Conservation (phyloP, 2,113 vertebrate genomes). For the Cavia porcellus region DNA sequence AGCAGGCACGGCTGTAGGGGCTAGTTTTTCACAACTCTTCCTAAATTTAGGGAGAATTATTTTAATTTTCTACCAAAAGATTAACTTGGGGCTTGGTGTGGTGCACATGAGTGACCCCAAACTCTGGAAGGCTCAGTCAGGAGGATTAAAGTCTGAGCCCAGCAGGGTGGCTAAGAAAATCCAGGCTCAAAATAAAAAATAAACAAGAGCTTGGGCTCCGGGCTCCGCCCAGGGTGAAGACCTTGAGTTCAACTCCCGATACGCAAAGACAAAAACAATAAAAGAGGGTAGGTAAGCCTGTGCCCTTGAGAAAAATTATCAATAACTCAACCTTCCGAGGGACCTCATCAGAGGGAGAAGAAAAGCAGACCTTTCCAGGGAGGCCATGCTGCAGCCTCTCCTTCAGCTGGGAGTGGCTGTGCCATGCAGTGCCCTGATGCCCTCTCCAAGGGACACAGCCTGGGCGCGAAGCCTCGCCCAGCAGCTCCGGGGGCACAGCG, state of each 20-base stretch:
- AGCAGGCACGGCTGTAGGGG: neutral
- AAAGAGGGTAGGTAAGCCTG: neutral
- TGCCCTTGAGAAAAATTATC: neutral
- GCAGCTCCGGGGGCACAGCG: fast-evolving
- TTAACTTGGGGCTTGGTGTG: neutral
- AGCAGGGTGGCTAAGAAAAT: neutral
- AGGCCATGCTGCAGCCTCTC: neutral
- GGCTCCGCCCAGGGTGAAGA: neutral
- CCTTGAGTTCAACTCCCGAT: neutral
- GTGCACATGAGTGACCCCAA: neutral
- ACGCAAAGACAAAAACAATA: neutral
- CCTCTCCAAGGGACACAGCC: neutral
- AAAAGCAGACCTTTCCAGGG: neutral
- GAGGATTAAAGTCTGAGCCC: neutral
- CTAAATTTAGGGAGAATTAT: neutral
- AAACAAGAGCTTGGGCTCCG: neutral
- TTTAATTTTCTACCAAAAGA: conserved; percentile 34
- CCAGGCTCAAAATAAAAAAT: neutral
- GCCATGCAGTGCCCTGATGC: too few species aligned
- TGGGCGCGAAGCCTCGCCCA: neutral
- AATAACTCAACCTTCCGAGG: neutral
- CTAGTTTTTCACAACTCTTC: neutral
- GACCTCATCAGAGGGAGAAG: neutral
- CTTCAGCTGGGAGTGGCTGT: neutral
- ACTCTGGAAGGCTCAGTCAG: neutral